Evolutionary conservation across 2,113 vertebrate genomes (phyloP).

Genomic region (Sphaerodactylus townsendi): DNA sequence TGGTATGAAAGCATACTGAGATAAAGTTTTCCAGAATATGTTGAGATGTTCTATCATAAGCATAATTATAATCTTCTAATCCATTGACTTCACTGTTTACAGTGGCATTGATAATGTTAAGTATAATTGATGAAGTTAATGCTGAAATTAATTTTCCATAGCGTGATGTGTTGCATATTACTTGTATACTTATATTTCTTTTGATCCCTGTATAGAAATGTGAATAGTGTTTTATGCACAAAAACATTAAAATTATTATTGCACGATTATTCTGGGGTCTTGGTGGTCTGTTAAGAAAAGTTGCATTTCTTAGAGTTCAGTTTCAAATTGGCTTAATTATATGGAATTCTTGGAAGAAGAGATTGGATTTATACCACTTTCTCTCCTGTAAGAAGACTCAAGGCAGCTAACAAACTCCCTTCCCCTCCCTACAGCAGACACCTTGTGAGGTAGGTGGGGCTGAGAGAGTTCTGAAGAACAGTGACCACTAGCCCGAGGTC

Average conservation of each 20-base stretch:
- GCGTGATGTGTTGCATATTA: neutral
- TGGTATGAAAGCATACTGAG: conserved; percentile 27
- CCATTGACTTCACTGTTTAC: too few species aligned
- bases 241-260: conserved; percentile 17
- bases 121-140: neutral
- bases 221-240: neutral
- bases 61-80: too few species aligned
- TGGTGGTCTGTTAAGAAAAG: neutral
- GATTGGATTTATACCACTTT: too few species aligned
- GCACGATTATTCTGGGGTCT: neutral
- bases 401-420: too few species aligned
- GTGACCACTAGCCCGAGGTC: too few species aligned
- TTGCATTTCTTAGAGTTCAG: neutral
- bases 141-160: neutral
- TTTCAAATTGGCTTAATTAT: too few species aligned
- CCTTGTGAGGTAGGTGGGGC: too few species aligned
- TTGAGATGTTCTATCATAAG: neutral
- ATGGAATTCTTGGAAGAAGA: too few species aligned
- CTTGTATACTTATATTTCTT: neutral
- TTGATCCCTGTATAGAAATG: neutral
- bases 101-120: neutral
- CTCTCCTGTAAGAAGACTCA: too few species aligned
- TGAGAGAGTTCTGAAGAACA: too few species aligned
- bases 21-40: neutral
- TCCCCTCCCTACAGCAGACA: too few species aligned